These are phyloP conservation scores for Lerista edwardsae DNA, from an alignment of 2,797 vertebrate species.

Conservation along the genomic window DNA sequence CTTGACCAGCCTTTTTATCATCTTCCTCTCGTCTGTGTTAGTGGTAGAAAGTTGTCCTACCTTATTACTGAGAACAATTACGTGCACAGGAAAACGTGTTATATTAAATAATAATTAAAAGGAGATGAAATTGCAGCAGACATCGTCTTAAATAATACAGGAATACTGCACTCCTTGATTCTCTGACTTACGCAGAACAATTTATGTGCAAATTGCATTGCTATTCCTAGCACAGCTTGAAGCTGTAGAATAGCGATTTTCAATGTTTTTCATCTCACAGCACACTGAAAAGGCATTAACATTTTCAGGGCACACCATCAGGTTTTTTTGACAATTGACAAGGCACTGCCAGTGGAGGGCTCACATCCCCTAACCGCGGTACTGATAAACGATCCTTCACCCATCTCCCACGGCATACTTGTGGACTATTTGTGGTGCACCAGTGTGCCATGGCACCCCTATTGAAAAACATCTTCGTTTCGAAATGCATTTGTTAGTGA, in stretches of 20 bases:
- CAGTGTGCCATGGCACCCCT: no score
- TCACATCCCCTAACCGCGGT: no score
- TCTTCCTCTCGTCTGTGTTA: neutral
- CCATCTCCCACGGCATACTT: no score
- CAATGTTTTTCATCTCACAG: no score
- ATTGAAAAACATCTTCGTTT: neutral
- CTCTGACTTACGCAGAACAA: slow-evolving; percentile 5
- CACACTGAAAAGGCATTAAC: no score
- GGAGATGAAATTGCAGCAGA: neutral
- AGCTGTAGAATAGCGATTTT: neutral
- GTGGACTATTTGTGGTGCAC: no score
- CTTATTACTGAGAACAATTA: neutral
- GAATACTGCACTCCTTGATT: neutral
- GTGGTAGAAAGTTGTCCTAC: neutral
- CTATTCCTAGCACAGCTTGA: neutral
- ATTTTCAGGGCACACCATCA: no score
- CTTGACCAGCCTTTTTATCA: neutral
- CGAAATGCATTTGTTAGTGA: neutral
- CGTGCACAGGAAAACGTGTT: neutral
- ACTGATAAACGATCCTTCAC: no score
- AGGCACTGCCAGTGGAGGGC: no score
- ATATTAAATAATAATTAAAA: neutral
- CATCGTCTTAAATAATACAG: slow-evolving; percentile 10
- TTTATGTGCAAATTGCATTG: slow-evolving; percentile 1
- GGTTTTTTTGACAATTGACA: no score